Conservation (phyloP, 2,888 invertebrate species). For the Apodemia mormo region DNA sequence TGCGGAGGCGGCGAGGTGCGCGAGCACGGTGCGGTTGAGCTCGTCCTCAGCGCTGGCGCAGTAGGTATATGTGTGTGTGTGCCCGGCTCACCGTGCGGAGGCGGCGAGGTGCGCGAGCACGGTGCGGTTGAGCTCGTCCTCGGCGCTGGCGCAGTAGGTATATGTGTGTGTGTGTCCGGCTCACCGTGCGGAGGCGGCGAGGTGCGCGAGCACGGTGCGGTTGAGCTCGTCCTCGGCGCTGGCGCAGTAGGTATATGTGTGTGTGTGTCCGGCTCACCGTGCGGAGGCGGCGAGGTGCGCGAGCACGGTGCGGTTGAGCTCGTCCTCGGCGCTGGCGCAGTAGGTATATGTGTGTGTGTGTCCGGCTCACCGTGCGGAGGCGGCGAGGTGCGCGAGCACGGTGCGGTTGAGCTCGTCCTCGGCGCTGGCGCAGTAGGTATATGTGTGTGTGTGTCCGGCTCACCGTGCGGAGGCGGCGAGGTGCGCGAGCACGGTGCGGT, state of each 20-base stretch:
- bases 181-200: slow-evolving; percentile 36
- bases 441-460: no score
- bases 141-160: slow-evolving; percentile 88
- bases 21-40: slow-evolving; percentile 86
- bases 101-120: slow-evolving; percentile 68
- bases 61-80: slow-evolving; percentile 72
- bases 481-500: slow-evolving; percentile 84
- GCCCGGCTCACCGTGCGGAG: slow-evolving; percentile 25
- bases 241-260: slow-evolving; percentile 84
- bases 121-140: slow-evolving; percentile 89
- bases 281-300: slow-evolving; percentile 52
- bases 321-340: slow-evolving; percentile 89
- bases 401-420: slow-evolving; percentile 91
- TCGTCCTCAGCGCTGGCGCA: slow-evolving; percentile 90
- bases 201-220: slow-evolving; percentile 82
- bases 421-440: slow-evolving; percentile 87
- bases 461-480: slow-evolving; percentile 39
- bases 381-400: slow-evolving; percentile 68
- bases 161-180: no score
- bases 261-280: slow-evolving; percentile 20
- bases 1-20: slow-evolving; percentile 49
- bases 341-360: slow-evolving; percentile 70
- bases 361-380: slow-evolving; percentile 25
- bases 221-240: slow-evolving; percentile 91
- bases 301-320: slow-evolving; percentile 87